phyloP scores from a whole-genome alignment of 2,888 invertebrate genomes.

The Eurytoma californica region DNA sequence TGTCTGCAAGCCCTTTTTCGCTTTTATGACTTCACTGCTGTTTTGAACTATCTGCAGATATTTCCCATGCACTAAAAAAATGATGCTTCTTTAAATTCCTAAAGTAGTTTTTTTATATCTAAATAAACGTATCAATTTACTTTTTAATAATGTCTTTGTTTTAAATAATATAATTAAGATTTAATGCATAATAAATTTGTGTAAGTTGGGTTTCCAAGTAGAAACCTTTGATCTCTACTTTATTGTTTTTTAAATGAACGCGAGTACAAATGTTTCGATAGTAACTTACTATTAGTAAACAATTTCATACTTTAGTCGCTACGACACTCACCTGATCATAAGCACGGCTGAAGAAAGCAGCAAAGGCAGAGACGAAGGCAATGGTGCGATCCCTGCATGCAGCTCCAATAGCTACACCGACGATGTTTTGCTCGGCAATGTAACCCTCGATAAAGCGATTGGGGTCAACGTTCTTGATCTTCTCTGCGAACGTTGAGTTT shows the following conservation, averaged over 20 bases:
- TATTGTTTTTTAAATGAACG: neutral
- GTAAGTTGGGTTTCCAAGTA: no score
- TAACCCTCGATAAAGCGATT: conserved; percentile 96
- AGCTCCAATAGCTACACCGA: conserved; percentile 96
- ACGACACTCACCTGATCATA: conserved; percentile 87
- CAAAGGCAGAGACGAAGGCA: conserved; percentile 97
- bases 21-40: no score
- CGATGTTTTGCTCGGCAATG: conserved; percentile 99
- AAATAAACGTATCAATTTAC: neutral
- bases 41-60: no score
- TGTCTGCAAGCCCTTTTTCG: no score
- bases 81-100: conserved; percentile 12
- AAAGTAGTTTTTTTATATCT: neutral
- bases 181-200: conserved; percentile 17
- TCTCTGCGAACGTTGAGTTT: conserved; percentile 98
- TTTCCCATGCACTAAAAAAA: neutral
- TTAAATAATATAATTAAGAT: neutral
- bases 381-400: conserved; percentile 94
- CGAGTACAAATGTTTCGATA: no score
- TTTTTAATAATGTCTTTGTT: neutral
- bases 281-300: no score
- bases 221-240: no score
- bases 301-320: no score
- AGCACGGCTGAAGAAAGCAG: conserved; percentile 96
- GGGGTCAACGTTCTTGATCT: conserved; percentile 85